Conservation (phyloP, 1,140 invertebrate species). For the Littorina saxatilis region DNA sequence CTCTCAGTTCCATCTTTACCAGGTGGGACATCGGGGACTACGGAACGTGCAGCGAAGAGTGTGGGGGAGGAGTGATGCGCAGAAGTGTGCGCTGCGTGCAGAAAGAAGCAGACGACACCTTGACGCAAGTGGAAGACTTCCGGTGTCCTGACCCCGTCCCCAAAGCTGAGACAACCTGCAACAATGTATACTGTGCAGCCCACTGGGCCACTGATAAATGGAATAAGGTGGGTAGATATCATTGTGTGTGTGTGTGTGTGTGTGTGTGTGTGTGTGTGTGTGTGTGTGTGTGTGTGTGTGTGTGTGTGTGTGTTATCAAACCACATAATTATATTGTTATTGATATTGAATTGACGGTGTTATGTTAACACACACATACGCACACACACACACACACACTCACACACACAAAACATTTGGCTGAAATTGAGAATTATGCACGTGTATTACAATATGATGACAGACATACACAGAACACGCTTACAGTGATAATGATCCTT, state of each 20-base stretch:
- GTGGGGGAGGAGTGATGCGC: conserved; percentile 92
- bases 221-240: conserved; percentile 39
- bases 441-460: too few species aligned
- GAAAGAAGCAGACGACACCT: conserved; percentile 90
- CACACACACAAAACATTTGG: too few species aligned
- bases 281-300: neutral
- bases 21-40: conserved; percentile 93
- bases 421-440: too few species aligned
- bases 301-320: neutral
- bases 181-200: conserved; percentile 55
- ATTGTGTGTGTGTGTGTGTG: neutral
- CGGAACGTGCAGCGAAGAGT: conserved; percentile 91
- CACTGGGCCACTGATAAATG: conserved; percentile 53
- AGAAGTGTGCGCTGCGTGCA: conserved; percentile 91
- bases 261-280: neutral
- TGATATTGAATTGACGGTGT: too few species aligned
- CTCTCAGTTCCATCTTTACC: conserved; percentile 38
- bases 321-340: neutral
- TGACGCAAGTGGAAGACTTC: conserved; percentile 59
- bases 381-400: too few species aligned
- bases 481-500: too few species aligned
- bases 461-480: too few species aligned
- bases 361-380: too few species aligned
- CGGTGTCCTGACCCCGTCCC: conserved; percentile 57
- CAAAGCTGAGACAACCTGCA: conserved; percentile 49